Base-by-base conservation (phyloP, 1,140 invertebrate genomes). In the Nomia melanderi region DNA sequence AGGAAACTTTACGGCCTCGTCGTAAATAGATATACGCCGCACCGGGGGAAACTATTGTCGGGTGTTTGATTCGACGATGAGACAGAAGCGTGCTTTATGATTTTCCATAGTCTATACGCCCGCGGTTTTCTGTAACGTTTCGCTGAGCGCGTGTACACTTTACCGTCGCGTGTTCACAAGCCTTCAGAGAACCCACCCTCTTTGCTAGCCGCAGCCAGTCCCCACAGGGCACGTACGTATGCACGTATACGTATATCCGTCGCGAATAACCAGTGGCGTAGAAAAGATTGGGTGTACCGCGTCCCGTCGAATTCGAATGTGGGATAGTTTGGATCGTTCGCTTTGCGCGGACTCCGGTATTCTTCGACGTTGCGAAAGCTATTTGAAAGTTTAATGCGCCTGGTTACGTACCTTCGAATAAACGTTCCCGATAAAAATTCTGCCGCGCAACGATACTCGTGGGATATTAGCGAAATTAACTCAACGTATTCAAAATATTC, bases 1-100 rank as follows among this genome's bases (percentile, higher is more conserved):
- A 14, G n/a, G 29, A 4, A 74, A 69, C 31, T 59, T 75, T 47
- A 33, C 33, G 2, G 29, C 56, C n/a, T 6, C 14, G 50, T 74
- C 29, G 72, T 75, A 75, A 75, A 75, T 67, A 75, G 73, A 75
- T 17, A 33, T 56, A 36, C n/a, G 5, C 36, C 6, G 50, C 33
- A 47, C 69, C 53, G 53, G 23, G n/a, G 41, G 12, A 36, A 75
- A 59, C 64, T 69, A 59, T 62, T 54, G 74, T 62, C 31, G 36
- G 11, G 17, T 47, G 25, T 60, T 60, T 41, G 54, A 53, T 71
- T 62, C 11, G 36, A 77, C n/a, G 20, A 25, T n/a, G 41, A 50
- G 53, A 53, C 54, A 54, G 74, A 31, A 76, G 25, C 41, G 33
- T 53, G 41, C 74, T 60, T 62, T 66, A 23, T 59, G 66, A 71